A percentile compares a stretch with the other conserved stretches of the same genome.
Evolutionary conservation across 2,888 invertebrate genomes (phyloP).

Genomic region (Andrena chrysosceles): DNA sequence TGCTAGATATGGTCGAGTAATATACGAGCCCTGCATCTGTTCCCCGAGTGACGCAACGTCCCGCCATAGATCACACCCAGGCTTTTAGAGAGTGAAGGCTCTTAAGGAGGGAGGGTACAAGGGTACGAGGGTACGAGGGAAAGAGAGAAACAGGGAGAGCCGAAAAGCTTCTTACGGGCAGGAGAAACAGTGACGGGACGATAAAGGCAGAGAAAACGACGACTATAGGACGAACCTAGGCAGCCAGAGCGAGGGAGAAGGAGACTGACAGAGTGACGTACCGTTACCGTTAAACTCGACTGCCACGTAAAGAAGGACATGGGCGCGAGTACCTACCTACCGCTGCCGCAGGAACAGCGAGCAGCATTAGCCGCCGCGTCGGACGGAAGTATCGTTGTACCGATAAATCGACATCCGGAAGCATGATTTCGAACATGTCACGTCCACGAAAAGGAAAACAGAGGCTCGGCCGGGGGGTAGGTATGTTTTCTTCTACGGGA

Average conservation of each 20-base stretch:
- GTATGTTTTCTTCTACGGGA: slow-evolving; percentile 12
- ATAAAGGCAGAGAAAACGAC: slow-evolving; percentile 46
- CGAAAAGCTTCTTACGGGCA: slow-evolving; percentile 16
- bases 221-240: slow-evolving; percentile 21
- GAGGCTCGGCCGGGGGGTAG: no score
- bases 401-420: no score
- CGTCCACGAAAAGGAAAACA: no score
- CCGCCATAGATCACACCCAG: slow-evolving; percentile 88
- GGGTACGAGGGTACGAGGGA: slow-evolving; percentile 64
- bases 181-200: slow-evolving; percentile 42
- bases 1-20: slow-evolving; percentile 83
- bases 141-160: slow-evolving; percentile 40
- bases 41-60: slow-evolving; percentile 88
- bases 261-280: slow-evolving; percentile 81
- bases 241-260: slow-evolving; percentile 49
- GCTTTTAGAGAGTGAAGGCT: slow-evolving; percentile 88
- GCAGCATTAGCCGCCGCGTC: no score
- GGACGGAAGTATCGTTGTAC: no score
- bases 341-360: no score
- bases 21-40: slow-evolving; percentile 85
- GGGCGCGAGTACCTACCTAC: slow-evolving; percentile 62
- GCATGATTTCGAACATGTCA: no score
- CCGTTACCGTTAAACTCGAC: slow-evolving; percentile 82
- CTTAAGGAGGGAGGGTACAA: slow-evolving; percentile 80
- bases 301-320: slow-evolving; percentile 71